Evolutionary conservation across 92 coral and sea anemone species (phyloP), one percentile per base, ranked within the genome.

Genomic region (Palythoa grandis): DNA sequence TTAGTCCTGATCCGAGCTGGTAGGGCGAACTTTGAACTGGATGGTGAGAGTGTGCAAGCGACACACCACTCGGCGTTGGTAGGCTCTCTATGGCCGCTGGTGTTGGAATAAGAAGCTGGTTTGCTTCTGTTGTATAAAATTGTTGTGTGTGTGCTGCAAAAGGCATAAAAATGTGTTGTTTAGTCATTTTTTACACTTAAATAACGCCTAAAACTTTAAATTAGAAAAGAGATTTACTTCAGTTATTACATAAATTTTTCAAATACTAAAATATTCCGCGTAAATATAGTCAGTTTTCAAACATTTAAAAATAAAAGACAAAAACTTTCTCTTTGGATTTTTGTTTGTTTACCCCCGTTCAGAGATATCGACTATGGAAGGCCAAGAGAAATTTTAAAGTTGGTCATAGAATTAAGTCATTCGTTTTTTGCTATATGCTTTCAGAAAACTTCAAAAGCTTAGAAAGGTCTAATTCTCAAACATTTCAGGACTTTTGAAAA

Each of bases 71-170:
- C 11, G 95, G 92, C 25, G 91, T 70, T 20, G 98, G 63, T 43
- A 94, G 71, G 74, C 88, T 88, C 24, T 94, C 98, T 13, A 94
- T 88, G 12, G 95, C 71, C 2, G 94, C 84, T 1, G 98, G 92
- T 5, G 92, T 94, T 19, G 98, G 92, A 38, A 94, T 78, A 11
- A 94, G 82, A 1, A 94, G 79, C 54, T 90, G 95, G 47, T 82
- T 92, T 15, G 95, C 82, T 23, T 94, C 98, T 53, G 89, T 87
- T 8, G 98, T 72, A 74, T 87, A 94, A 80, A 90, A 94, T 72
- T 90, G 98, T 17, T 93, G 95, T 3, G 90, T 77, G 48, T 84
- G 89, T 20, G 88, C 93, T 91, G 65, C 60, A 90, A 86, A 86
- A 24, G 39, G 37, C 20, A 15, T 22, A 2, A 20, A 78, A 60